Evolutionary conservation across 2,113 vertebrate species (phyloP), one percentile per base, ranked within the genome.

Genomic region (Psophia crepitans): DNA sequence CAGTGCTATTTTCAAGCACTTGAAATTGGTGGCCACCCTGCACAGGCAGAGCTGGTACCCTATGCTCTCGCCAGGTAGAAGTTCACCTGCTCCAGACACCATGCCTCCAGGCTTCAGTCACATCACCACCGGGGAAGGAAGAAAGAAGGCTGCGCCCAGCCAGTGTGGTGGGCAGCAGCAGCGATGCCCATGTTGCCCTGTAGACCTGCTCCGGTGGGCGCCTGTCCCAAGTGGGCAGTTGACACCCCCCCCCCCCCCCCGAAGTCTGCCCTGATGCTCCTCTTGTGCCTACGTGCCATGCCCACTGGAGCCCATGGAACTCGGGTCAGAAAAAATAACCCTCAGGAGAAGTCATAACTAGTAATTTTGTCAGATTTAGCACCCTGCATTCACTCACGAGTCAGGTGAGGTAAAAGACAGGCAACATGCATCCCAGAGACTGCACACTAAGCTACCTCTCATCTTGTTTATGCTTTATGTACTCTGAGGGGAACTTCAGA

Each of bases 201-300:
- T 5, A 18, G 37, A 49, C 54, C 48, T 54, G 27, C 24, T 66
- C 24, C 1, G 2, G 37, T 6, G 18, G 12, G 5, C 1, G 0
- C 11, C 27, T 33, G 81, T 6, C 17, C 16, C 1, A 0, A 24
- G 69, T 16, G 12, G 21, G 18, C 65, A 75, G 13, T 14, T 54
- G 63, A 14, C 49, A 44, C 7, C 12, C 44, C 22, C 43, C 41
- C n/a, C n/a, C n/a, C n/a, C n/a, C n/a, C n/a, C n/a, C n/a, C n/a
- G n/a, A n/a, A 13, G 28, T 41, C 37, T 49, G 43, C 9, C 30
- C 49, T 35, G 39, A 61, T 1, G 6, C 30, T 30, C 26, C 1
- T 27, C 6, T 66, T 12, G 37, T 58, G 54, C 14, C 48, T 12
- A 13, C 0, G 1, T 39, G 19, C 12, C 0, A 1, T 39, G 19